Conservation (phyloP, 2,888 invertebrate species). For the Platypus cylindrus region DNA sequence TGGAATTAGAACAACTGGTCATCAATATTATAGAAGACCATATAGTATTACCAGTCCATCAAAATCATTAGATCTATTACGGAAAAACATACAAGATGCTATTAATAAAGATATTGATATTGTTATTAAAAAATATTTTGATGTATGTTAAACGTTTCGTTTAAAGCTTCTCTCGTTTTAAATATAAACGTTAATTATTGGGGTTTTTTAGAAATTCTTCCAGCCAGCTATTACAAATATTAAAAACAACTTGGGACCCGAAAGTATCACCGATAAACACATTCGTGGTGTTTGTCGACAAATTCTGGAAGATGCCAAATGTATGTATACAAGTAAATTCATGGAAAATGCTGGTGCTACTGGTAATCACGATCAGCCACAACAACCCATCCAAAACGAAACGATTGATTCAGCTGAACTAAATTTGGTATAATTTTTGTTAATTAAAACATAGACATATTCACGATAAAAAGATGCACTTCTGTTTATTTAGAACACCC, state of each 20-base stretch:
- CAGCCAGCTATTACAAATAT: conserved; percentile 69
- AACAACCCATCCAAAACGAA: no score
- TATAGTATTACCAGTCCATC: conserved; percentile 38
- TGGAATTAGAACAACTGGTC: conserved; percentile 32
- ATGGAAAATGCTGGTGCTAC: no score
- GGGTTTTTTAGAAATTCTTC: conserved; percentile 56
- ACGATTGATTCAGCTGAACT: no score
- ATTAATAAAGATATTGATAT: conserved; percentile 68
- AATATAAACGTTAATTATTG: conserved; percentile 1
- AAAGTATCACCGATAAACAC: conserved; percentile 64
- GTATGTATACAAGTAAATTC: conserved; percentile 51
- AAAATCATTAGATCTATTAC: conserved; percentile 54
- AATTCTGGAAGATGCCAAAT: conserved; percentile 67
- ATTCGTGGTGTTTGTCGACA: conserved; percentile 60
- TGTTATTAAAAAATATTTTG: conserved; percentile 64
- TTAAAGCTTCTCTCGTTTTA: background rate
- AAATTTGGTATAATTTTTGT: no score
- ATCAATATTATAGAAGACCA: conserved; percentile 32
- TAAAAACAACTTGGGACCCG: conserved; percentile 58
- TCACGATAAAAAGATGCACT: no score
- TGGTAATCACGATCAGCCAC: no score
- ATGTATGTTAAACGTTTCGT: conserved; percentile 40
- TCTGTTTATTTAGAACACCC: no score
- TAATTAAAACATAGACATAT: no score
- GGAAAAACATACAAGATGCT: conserved; percentile 63